Conservation (phyloP, 2,113 vertebrate genomes). For the Entosphenus tridentatus region DNA sequence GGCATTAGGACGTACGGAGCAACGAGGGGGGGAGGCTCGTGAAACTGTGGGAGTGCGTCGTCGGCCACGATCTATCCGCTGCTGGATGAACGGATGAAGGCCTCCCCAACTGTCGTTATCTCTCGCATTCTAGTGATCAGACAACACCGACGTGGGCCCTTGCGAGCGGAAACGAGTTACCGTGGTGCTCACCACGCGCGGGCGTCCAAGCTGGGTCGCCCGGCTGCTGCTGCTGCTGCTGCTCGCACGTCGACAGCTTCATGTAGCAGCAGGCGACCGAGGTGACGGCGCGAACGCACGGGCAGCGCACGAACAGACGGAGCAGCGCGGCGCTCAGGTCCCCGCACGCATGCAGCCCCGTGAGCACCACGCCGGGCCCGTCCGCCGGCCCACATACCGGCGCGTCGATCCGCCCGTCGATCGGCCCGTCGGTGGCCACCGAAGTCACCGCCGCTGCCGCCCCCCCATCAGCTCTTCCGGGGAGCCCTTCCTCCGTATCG, state of each 20-base stretch:
- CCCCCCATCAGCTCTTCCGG: background rate
- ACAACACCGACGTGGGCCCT: too few relatives aligned
- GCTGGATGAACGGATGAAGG: too few relatives aligned
- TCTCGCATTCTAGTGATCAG: too few relatives aligned
- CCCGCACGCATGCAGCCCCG: slow-evolving; percentile 61
- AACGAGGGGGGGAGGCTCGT: too few relatives aligned
- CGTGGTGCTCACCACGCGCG: background rate
- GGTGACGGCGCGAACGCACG: slow-evolving; percentile 33
- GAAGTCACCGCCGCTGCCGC: background rate
- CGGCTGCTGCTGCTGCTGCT: background rate
- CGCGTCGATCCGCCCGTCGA: background rate
- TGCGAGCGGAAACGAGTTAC: too few relatives aligned
- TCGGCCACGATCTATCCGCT: too few relatives aligned
- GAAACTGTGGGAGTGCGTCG: too few relatives aligned
- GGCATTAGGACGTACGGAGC: too few relatives aligned
- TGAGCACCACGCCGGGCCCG: slow-evolving; percentile 27
- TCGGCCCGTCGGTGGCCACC: background rate
- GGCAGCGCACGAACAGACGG: slow-evolving; percentile 40
- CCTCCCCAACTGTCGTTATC: too few relatives aligned
- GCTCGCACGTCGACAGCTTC: slow-evolving; percentile 40
- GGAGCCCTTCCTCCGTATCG: too few relatives aligned
- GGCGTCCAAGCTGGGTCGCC: background rate
- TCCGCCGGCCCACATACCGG: background rate
- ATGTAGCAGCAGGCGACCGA: slow-evolving; percentile 76
- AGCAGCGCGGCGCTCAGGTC: slow-evolving; percentile 62